A percentile compares a stretch with the other conserved stretches of the same genome.
Evolutionary conservation across 2,888 invertebrate genomes (phyloP).

Genomic region (Pyrgus malvae): DNA sequence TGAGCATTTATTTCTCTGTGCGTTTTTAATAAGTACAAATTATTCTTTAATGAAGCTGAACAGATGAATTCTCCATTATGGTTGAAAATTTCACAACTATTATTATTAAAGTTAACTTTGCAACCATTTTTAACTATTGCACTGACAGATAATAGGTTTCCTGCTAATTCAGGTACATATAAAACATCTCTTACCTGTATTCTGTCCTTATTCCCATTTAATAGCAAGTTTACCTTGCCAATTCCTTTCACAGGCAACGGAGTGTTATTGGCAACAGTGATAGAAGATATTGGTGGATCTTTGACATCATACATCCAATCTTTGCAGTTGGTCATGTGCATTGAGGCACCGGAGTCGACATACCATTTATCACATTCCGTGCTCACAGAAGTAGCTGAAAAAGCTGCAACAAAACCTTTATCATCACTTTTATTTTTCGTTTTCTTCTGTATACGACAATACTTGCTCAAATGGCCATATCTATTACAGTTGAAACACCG

Average conservation of each 20-base stretch:
- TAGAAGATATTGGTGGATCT: not conserved
- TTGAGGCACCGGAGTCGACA: not conserved
- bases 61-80: not conserved
- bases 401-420: no score
- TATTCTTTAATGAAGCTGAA: not conserved
- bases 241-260: not conserved
- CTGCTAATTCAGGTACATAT: not conserved
- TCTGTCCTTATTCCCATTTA: not conserved
- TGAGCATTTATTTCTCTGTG: not conserved
- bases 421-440: no score
- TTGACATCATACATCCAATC: not conserved
- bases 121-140: not conserved
- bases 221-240: not conserved
- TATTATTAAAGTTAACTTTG: not conserved
- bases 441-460: no score
- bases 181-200: constrained; percentile 3
- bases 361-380: no score
- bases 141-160: not conserved
- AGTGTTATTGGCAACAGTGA: not conserved
- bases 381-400: no score
- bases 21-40: not conserved
- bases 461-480: no score
- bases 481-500: no score
- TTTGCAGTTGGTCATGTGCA: not conserved
- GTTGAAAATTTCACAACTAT: not conserved